Base-by-base conservation (phyloP, 2,888 invertebrate species). In the Drosophila anceps region DNA sequence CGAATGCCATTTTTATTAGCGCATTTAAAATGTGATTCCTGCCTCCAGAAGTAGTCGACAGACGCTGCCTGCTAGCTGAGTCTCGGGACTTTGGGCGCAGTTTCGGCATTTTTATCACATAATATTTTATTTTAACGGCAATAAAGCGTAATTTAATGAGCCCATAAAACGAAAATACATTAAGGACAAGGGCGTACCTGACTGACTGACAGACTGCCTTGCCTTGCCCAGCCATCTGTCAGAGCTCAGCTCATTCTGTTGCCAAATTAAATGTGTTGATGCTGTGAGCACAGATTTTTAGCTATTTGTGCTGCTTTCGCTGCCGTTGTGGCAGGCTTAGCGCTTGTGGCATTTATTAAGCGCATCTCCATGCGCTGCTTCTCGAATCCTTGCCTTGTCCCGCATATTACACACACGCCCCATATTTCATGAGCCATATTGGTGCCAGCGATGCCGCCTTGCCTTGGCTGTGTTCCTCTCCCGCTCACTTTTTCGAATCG, bases 61-160 rank as follows among this genome's bases (percentile, higher is more conserved):
- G 39, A 20, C 18, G 35, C 20, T 59, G 58, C 37, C 18, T 18
- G 41, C 20, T 50, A 39, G 31, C 57, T 54, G 57, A 58, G 61
- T n/a, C 51, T 20, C 29, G 37, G 35, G 61, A 53, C 63, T 63
- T 66, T 61, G 68, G 70, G 54, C 70, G 58, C 60, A 63, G 64
- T 71, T 69, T 76, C 67, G 83, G 80, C 79, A 81, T 88, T 90
- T 87, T 90, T 89, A 90, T 90, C 88, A 90, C 90, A 89, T 89
- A 80, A 90, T 90, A 90, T 89, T 88, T 90, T 90, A 90, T 88
- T 89, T 90, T 88, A 88, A 90, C 83, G 89, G 89, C 89, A 89
- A 88, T 90, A 90, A 90, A 90, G 84, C 84, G 90, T 88, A 90
- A 90, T 90, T 90, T 90, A 90, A 90, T 90, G 90, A 90, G 90